Conservation (phyloP, 2,113 vertebrate genomes). For the Oncorhynchus keta region DNA sequence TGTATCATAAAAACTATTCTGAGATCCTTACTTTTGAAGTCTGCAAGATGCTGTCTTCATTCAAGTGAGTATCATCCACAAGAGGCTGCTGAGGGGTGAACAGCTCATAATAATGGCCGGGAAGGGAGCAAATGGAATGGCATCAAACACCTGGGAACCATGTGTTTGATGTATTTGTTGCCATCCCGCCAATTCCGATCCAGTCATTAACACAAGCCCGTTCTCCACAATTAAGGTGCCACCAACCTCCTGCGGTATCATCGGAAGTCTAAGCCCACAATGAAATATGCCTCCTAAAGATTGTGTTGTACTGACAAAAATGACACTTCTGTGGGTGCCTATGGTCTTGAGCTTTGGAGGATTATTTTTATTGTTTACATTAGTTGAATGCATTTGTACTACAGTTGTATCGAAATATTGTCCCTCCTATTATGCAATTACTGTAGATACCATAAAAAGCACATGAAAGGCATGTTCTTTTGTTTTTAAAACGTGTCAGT, state of each 20-base stretch:
- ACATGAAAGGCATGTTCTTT: background rate
- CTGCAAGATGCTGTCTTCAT: background rate
- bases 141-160: too few relatives aligned
- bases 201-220: too few relatives aligned
- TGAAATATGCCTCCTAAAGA: background rate
- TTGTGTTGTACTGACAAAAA: background rate
- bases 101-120: too few relatives aligned
- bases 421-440: background rate
- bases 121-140: too few relatives aligned
- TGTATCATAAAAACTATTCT: background rate
- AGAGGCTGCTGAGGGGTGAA: background rate
- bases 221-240: too few relatives aligned
- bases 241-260: too few relatives aligned
- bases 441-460: background rate
- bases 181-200: too few relatives aligned
- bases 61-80: background rate
- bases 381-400: background rate
- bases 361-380: conserved; percentile 1
- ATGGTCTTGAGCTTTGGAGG: background rate
- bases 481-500: too few relatives aligned
- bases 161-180: too few relatives aligned
- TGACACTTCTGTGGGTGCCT: background rate
- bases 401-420: background rate
- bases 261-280: background rate
- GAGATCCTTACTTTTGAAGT: background rate